Evolutionary conservation across 2,797 vertebrate species (phyloP), one percentile per base, ranked within the genome.

Genomic region (Dicrostonyx torquatus): DNA sequence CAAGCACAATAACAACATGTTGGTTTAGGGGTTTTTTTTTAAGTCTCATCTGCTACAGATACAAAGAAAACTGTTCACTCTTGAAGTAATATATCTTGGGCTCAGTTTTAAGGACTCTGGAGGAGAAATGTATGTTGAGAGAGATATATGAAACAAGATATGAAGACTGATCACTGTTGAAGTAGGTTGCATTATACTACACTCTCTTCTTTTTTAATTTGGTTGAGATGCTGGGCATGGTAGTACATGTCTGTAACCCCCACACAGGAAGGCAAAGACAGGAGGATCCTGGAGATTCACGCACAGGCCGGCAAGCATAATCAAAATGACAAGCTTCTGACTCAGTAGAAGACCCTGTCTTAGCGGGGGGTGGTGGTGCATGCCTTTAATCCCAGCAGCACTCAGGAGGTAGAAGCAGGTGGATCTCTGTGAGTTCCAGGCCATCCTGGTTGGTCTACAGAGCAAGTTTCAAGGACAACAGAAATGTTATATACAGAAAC

Each of bases 1-100:
- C 79, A 93, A 87, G 58, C 75, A 83, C 43, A 14, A 62, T 89
- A 90, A 77, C 70, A 73, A 2, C 31, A 64, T 76, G 8, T 31
- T 75, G 45, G 14, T 60, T 91, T 73, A 89, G 85, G 45, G 34
- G 31, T 3, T 87, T 24, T 72, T 55, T 45, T 68, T 78, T 40
- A 88, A 84, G 55, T 68, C 26, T 90, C 66, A 90, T 87, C 77
- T 40, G 17, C 86, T 90, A 95, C 43, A 96, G 77, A 90, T 75
- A 82, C 68, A 91, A 90, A 60, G 40, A 40, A 15, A 75, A 64
- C 43, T 34, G 50, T 76, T 50, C 45, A 31, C 1, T 85, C 10
- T 43, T 86, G 24, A 89, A 96, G 78, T 84, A 87, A 87, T 91
- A 60, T 53, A 60, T 45, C n/a, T 48, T 24, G 31, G 5, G 24